phyloP scores from a whole-genome alignment of 2,113 vertebrate species.

The Mohoua ochrocephala region DNA sequence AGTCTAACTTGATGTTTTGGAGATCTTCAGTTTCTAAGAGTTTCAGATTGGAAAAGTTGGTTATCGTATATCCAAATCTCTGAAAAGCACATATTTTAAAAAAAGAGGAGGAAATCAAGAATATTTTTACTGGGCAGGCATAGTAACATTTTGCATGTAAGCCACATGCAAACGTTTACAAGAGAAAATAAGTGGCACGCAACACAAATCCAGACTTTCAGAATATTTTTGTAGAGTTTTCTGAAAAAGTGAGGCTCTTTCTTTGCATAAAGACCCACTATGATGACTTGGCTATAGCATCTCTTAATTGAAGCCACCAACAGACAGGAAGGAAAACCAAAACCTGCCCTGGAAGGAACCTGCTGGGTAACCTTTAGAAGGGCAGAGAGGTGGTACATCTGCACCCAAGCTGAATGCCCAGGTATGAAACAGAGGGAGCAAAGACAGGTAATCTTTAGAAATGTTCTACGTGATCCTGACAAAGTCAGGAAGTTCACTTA shows the following conservation, averaged over 20 bases:
- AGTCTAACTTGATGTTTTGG: not conserved
- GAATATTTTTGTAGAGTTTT: not conserved
- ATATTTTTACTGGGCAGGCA: not conserved
- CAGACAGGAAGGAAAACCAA: not conserved
- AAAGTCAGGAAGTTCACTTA: not conserved
- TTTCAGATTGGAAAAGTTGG: not conserved
- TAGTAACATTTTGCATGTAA: not conserved
- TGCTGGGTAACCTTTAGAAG: not conserved
- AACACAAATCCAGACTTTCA: not conserved
- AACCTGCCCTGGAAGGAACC: not conserved
- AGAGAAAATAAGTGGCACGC: not conserved
- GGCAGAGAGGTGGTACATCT: not conserved
- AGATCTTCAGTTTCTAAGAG: not conserved
- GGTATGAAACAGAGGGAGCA: not conserved
- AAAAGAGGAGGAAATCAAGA: not conserved
- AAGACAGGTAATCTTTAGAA: not conserved
- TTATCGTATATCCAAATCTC: not conserved
- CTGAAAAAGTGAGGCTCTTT: not conserved
- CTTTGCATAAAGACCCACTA: not conserved
- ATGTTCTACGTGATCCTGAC: not conserved
- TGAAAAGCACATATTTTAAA: not conserved
- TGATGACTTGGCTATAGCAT: rapidly evolving
- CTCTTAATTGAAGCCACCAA: not conserved
- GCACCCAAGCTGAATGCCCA: not conserved
- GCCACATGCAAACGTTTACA: not conserved